A percentile compares a stretch with the other conserved stretches of the same genome.
These are phyloP conservation scores for Anguilla obscura DNA, from an alignment of 2,797 vertebrate genomes.

Conservation along the genomic window DNA sequence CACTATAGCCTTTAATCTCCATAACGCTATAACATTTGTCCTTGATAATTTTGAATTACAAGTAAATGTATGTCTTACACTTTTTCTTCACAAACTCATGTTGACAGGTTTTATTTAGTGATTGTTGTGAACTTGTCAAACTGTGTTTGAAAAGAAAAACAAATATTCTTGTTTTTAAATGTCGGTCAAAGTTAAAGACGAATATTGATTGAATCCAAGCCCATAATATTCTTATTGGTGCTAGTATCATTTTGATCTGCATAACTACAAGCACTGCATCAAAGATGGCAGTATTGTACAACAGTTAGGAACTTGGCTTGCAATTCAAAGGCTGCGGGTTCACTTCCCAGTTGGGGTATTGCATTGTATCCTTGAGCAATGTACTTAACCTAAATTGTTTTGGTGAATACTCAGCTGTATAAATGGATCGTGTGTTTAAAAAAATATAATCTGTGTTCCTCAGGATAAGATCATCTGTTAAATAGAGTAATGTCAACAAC, in stretches of 20 bases:
- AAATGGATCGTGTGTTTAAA: not conserved
- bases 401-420: not conserved
- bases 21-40: too few species aligned
- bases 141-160: too few species aligned
- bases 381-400: not conserved
- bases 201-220: not conserved
- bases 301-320: not conserved
- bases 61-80: too few species aligned
- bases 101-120: too few species aligned
- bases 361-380: not conserved
- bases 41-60: too few species aligned
- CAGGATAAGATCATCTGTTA: not conserved
- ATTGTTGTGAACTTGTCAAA: too few species aligned
- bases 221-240: not conserved
- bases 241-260: not conserved
- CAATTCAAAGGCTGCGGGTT: not conserved
- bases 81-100: too few species aligned
- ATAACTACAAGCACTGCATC: not conserved
- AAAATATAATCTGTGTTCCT: not conserved
- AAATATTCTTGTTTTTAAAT: not conserved
- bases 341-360: not conserved
- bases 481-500: not conserved
- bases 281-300: not conserved
- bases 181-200: not conserved
- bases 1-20: too few species aligned